Evolutionary conservation across 2,888 invertebrate species (phyloP).

Genomic region (Diploptera punctata): DNA sequence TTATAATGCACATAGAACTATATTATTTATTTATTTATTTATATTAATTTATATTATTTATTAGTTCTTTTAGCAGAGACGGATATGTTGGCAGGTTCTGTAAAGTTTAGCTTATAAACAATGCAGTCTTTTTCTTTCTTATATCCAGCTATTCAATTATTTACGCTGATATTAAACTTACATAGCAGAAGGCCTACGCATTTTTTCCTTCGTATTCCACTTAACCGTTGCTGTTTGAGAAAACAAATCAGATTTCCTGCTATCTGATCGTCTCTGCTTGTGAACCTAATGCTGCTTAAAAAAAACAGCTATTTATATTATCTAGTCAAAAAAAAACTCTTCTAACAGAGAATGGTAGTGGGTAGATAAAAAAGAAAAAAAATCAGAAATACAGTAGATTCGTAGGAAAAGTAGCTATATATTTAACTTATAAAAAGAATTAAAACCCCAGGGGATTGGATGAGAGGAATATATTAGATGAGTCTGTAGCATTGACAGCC

Average conservation of each 20-base stretch:
- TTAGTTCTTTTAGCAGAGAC: constrained; percentile 10
- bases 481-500: constrained; percentile 25
- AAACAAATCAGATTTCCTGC: neutral
- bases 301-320: constrained; percentile 17
- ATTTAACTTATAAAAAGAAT: constrained; percentile 25
- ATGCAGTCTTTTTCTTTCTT: neutral
- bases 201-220: constrained; percentile 6
- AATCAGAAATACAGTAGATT: constrained; percentile 30
- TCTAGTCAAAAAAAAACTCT: constrained; percentile 28
- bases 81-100: neutral
- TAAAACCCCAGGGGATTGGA: constrained; percentile 25
- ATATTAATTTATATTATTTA: neutral
- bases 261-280: neutral
- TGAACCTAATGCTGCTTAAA: constrained; percentile 19
- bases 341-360: constrained; percentile 30
- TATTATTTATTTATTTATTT: too few relatives aligned
- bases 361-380: constrained; percentile 24
- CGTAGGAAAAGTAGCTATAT: constrained; percentile 21
- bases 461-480: neutral
- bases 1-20: constrained; percentile 11
- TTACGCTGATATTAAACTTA: constrained; percentile 6
- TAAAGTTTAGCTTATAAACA: neutral
- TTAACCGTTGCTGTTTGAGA: neutral
- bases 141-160: neutral
- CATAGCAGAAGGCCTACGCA: constrained; percentile 25